Evolutionary conservation across 2,797 vertebrate species (phyloP), one percentile per base, ranked within the genome.

Genomic region (Lepidocolaptes lacrymiger): DNA sequence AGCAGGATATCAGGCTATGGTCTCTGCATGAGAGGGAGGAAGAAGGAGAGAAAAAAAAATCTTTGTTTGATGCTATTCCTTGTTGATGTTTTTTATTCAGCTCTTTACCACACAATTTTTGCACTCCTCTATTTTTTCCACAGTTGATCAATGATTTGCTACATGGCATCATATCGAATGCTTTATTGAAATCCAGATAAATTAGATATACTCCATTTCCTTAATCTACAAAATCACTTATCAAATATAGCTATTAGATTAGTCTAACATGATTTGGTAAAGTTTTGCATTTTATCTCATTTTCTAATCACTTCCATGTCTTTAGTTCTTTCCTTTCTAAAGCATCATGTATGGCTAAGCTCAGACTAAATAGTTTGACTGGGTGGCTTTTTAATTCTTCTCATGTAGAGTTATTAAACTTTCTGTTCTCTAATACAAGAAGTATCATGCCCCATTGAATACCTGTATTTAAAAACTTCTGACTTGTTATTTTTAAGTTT

Each of bases 161-260:
- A 52, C 18, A 41, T 63, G 49, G 28, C 23, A 56, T 90, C 36
- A 19, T 78, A 78, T 86, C 26, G 67, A 75, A 92, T 56, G 39
- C 52, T 87, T 85, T 91, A 52, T 56, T 78, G 30, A 81, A 89
- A 89, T 89, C 30, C 44, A 87, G 78, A 81, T 85, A 84, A 81
- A 91, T 94, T 91, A 89, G 79, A 76, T 85, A 64, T 49, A 83
- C 51, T 76, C 78, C 2, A 58, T 85, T 91, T 94, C 55, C 36
- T 85, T 92, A 26, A 85, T 89, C 63, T 89, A 84, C 63, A 91
- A 95, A 89, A 92, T 91, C 43, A 79, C 48, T 82, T 85, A 36
- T 69, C 5, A 2, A 87, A 87, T 36, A 48, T 12, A 79, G 58
- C 44, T 72, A 73, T 81, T 81, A 51, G 56, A 80, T 74, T 78